Conservation (phyloP, 2,888 invertebrate species). For the Dastarcus helophoroides region DNA sequence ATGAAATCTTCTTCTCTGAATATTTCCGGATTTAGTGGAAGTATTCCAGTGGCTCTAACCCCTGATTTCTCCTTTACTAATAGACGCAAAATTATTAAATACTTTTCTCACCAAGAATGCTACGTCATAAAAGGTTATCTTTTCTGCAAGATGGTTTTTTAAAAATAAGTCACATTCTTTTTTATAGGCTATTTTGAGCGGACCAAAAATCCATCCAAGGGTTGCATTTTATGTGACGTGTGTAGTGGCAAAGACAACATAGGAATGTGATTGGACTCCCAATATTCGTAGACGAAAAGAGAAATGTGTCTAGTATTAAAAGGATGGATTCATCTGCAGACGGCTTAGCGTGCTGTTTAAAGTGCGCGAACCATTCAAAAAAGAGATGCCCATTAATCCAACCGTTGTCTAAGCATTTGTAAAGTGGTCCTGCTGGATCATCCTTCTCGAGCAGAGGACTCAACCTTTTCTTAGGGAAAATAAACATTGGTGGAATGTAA, state of each 20-base stretch:
- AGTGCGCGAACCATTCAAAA: conserved; percentile 18
- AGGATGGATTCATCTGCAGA: too few relatives aligned
- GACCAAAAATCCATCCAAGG: conserved; percentile 20
- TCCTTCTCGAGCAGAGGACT: conserved; percentile 29
- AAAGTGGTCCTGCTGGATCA: conserved; percentile 30
- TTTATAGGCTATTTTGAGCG: conserved; percentile 22
- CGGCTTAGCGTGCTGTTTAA: too few relatives aligned
- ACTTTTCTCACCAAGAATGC: conserved; percentile 19
- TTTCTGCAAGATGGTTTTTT: conserved; percentile 21
- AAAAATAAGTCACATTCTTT: conserved; percentile 24
- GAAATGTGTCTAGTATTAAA: too few relatives aligned
- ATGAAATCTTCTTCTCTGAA: conserved; percentile 17
- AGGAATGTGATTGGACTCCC: conserved; percentile 15
- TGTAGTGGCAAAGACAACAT: conserved; percentile 18
- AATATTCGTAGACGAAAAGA: conserved; percentile 19
- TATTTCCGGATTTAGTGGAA: conserved; percentile 21
- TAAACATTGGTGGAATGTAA: conserved; percentile 37
- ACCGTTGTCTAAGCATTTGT: conserved; percentile 18
- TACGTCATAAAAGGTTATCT: conserved; percentile 24
- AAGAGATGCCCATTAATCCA: conserved; percentile 22
- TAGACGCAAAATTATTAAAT: conserved; percentile 17
- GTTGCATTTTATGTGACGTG: conserved; percentile 16
- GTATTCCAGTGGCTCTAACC: conserved; percentile 25
- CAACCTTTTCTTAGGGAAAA: conserved; percentile 34
- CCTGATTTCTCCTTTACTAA: conserved; percentile 25